Percentiles rank a stretch among this genome's conserved stretches.
phyloP scores from a whole-genome alignment of 2,797 vertebrate genomes.

The Anableps anableps region DNA sequence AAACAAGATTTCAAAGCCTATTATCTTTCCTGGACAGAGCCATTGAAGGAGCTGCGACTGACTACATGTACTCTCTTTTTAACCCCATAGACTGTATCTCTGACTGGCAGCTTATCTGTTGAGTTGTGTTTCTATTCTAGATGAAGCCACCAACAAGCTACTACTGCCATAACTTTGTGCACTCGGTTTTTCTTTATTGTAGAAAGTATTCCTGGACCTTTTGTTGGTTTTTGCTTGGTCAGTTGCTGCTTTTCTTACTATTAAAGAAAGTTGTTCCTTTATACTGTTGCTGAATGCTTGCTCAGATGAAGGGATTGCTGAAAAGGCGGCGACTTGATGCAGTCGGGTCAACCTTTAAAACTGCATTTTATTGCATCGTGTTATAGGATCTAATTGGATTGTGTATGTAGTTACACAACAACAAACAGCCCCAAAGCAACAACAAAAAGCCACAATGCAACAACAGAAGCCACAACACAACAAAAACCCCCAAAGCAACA shows the following conservation, averaged over 20 bases:
- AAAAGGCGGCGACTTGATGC: no score
- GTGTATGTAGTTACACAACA: no score
- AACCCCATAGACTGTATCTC: not conserved
- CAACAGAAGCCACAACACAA: not conserved
- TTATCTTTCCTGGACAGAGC: slow-evolving; percentile 40
- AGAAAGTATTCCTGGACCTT: not conserved
- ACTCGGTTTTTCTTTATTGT: not conserved
- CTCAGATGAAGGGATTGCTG: no score
- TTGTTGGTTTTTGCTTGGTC: no score
- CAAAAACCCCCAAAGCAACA: not conserved
- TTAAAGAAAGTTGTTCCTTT: no score
- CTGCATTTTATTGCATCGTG: no score
- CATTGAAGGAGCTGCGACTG: not conserved
- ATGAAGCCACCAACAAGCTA: not conserved
- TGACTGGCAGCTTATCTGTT: not conserved
- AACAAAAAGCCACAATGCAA: no score
- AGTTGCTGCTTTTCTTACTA: no score
- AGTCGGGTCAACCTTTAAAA: no score
- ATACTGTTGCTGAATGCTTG: no score
- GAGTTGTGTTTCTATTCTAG: not conserved
- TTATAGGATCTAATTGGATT: no score
- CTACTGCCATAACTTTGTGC: not conserved
- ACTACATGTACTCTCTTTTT: not conserved
- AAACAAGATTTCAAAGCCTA: slow-evolving; percentile 65
- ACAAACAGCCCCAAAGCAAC: no score